Percentiles rank a stretch among this genome's conserved stretches.
These are phyloP conservation scores for Bibio marci DNA, from an alignment of 2,888 invertebrate genomes.

Conservation along the genomic window DNA sequence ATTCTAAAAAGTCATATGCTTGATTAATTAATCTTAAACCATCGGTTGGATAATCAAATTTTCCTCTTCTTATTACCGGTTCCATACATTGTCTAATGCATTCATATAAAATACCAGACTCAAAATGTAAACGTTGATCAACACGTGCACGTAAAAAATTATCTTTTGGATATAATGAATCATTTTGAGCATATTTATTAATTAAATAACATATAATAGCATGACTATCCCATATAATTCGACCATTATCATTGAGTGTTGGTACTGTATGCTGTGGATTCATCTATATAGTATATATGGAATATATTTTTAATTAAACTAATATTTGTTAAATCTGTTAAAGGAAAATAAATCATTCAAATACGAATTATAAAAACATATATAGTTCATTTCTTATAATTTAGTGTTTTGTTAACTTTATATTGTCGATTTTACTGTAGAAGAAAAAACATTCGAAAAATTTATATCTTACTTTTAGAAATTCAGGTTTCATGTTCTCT, in stretches of 20 bases:
- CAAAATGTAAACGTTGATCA: conserved; percentile 25
- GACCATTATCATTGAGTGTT: conserved; percentile 17
- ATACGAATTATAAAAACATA: too few relatives aligned
- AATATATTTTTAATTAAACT: too few relatives aligned
- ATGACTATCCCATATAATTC: conserved; percentile 23
- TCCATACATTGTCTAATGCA: conserved; percentile 16
- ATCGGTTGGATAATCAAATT: neutral
- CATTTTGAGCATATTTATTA: conserved; percentile 20
- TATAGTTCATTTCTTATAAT: too few relatives aligned
- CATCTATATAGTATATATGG: conserved; percentile 15
- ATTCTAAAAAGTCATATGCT: conserved; percentile 19
- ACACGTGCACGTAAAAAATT: conserved; percentile 20
- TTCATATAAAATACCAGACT: conserved; percentile 21
- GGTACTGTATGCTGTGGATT: conserved; percentile 23
- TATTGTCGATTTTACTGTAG: too few relatives aligned
- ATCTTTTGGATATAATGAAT: conserved; percentile 22
- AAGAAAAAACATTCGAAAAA: too few relatives aligned
- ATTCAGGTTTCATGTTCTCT: neutral
- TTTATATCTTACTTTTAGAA: neutral
- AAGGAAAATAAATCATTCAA: too few relatives aligned
- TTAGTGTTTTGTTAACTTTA: too few relatives aligned
- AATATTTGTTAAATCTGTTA: too few relatives aligned
- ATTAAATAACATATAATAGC: conserved; percentile 23
- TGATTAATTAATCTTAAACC: conserved; percentile 15
- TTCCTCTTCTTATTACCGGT: neutral